phyloP scores from a whole-genome alignment of 2,888 invertebrate genomes.

The Phasia obesa region DNA sequence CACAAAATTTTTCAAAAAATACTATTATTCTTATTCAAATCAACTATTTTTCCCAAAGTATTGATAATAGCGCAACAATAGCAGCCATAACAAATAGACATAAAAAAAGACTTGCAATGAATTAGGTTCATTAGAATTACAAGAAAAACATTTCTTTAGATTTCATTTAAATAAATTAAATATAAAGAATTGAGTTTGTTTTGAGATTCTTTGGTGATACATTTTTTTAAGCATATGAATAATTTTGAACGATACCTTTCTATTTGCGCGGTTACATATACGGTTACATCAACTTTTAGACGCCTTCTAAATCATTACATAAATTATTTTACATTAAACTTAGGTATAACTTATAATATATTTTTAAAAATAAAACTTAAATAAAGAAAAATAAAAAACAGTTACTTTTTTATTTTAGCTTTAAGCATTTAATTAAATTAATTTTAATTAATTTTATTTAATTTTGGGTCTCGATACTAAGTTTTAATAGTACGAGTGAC shows the following conservation, averaged over 20 bases:
- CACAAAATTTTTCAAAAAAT: slow-evolving; percentile 31
- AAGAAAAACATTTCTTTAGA: not conserved
- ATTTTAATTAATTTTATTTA: slow-evolving; percentile 7
- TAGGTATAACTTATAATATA: too few relatives aligned
- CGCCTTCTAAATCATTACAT: too few relatives aligned
- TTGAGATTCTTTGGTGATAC: too few relatives aligned
- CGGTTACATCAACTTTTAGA: too few relatives aligned
- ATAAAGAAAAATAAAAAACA: not conserved
- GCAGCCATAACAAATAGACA: slow-evolving; percentile 3
- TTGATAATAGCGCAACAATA: slow-evolving; percentile 46
- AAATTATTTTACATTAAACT: too few relatives aligned
- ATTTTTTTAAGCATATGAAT: too few relatives aligned
- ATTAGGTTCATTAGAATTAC: slow-evolving; percentile 49
- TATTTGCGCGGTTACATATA: too few relatives aligned
- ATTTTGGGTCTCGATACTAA: not conserved
- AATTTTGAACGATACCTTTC: too few relatives aligned
- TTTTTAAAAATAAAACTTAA: too few relatives aligned
- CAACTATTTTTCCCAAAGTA: slow-evolving; percentile 13
- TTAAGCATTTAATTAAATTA: slow-evolving; percentile 3
- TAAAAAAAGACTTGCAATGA: slow-evolving; percentile 23
- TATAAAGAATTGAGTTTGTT: not conserved
- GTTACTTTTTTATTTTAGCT: not conserved
- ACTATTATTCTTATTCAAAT: slow-evolving; percentile 51
- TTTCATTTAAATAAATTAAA: not conserved
- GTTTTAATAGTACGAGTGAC: not conserved